Percentiles rank a stretch among this genome's conserved stretches.
phyloP scores from a whole-genome alignment of 2,888 invertebrate genomes.

The Altica lythri region DNA sequence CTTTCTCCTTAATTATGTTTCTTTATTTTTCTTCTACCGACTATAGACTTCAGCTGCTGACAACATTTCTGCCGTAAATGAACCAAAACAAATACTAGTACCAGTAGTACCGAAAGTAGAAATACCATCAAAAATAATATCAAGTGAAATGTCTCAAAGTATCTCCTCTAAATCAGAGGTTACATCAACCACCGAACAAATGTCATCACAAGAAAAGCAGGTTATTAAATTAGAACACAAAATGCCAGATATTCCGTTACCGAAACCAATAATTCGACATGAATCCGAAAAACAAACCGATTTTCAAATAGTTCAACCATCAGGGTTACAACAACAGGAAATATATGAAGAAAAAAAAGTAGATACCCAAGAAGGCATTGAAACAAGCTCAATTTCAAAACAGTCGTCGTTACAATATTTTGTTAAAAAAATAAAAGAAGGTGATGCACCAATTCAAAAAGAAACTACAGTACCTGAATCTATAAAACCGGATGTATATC shows the following conservation, averaged over 20 bases:
- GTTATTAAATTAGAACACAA: constrained; percentile 53
- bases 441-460: constrained; percentile 55
- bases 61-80: constrained; percentile 46
- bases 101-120: constrained; percentile 38
- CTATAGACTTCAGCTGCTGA: constrained; percentile 49
- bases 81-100: constrained; percentile 37
- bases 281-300: constrained; percentile 43
- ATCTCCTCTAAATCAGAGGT: constrained; percentile 50
- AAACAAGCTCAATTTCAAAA: constrained; percentile 66
- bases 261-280: constrained; percentile 42
- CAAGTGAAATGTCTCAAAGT: constrained; percentile 44
- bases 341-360: constrained; percentile 42
- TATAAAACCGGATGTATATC: constrained; percentile 55
- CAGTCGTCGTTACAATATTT: constrained; percentile 70
- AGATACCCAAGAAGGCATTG: constrained; percentile 54
- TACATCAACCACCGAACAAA: constrained; percentile 51
- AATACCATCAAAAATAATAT: constrained; percentile 33
- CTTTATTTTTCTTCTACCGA: constrained; percentile 15
- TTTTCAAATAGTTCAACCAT: constrained; percentile 41
- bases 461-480: constrained; percentile 52
- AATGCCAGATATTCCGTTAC: constrained; percentile 48
- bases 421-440: constrained; percentile 65
- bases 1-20: constrained; percentile 7
- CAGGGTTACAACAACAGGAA: constrained; percentile 30
- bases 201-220: constrained; percentile 52